Evolutionary conservation across 1,140 invertebrate species (phyloP).

Genomic region (Colletes gigas): DNA sequence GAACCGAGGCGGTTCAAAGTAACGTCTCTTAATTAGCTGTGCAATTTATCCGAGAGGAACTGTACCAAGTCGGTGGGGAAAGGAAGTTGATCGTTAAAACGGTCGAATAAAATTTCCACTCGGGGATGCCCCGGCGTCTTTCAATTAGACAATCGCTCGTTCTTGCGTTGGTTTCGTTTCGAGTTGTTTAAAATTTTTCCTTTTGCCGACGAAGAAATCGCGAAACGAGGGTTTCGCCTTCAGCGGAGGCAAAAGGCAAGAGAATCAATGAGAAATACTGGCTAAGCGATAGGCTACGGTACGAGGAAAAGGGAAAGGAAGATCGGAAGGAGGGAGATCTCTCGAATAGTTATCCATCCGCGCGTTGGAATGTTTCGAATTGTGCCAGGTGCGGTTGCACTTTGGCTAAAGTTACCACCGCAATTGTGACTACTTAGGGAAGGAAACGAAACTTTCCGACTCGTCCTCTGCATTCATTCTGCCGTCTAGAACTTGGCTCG

Average conservation of each 20-base stretch:
- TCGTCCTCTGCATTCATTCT: constrained; percentile 11
- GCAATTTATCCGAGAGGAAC: constrained; percentile 30
- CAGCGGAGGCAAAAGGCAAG: neutral
- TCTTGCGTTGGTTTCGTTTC: constrained; percentile 36
- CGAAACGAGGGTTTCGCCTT: neutral
- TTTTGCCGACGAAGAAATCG: neutral
- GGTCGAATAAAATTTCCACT: constrained; percentile 45
- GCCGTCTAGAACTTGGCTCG: constrained; percentile 29
- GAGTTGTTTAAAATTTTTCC: constrained; percentile 42
- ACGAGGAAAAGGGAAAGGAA: constrained; percentile 13
- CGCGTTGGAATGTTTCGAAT: constrained; percentile 3
- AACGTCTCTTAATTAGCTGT: constrained; percentile 42
- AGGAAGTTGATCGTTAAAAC: constrained; percentile 37
- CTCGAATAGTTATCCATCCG: constrained; percentile 14
- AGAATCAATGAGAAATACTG: constrained; percentile 39
- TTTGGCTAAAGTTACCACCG: constrained; percentile 38
- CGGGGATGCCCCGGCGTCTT: constrained; percentile 6
- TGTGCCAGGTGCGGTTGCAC: constrained; percentile 34
- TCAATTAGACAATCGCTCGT: constrained; percentile 54
- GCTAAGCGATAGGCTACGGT: neutral
- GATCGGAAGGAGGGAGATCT: neutral
- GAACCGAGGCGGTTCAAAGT: constrained; percentile 40
- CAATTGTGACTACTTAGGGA: constrained; percentile 50
- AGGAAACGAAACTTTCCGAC: neutral
- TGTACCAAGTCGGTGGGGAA: neutral